Evolutionary conservation across 2,113 vertebrate species (phyloP).

Genomic region (Platycercus adscitus): DNA sequence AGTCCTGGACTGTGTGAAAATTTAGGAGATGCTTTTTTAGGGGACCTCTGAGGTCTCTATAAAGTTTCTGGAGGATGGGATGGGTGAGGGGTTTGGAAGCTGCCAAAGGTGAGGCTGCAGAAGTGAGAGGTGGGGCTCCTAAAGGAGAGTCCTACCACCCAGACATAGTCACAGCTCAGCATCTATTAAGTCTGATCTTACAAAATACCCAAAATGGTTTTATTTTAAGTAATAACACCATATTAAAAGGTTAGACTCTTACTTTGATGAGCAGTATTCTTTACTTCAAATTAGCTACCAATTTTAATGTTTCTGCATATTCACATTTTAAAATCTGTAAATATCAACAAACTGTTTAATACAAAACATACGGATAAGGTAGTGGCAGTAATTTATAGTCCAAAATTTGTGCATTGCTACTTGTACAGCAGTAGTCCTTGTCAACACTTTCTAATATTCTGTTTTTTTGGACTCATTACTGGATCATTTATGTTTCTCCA

Average conservation of each 20-base stretch:
- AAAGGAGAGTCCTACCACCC: neutral
- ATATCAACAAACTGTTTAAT: neutral
- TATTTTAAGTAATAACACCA: neutral
- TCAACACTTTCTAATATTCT: neutral
- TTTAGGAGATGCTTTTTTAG: neutral
- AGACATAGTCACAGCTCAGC: neutral
- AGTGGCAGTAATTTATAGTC: neutral
- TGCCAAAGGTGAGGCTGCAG: neutral
- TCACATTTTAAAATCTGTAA: neutral
- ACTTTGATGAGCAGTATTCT: neutral
- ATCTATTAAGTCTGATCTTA: neutral
- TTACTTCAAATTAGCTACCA: constrained; percentile 1
- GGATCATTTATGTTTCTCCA: neutral
- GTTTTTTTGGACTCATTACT: accelerated
- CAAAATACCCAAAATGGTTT: neutral
- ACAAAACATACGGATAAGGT: neutral
- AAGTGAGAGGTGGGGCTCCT: neutral
- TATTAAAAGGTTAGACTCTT: neutral
- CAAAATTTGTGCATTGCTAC: neutral
- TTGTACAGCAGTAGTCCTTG: neutral
- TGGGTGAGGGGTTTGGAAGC: neutral
- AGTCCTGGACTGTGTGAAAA: neutral
- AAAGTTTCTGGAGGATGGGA: neutral
- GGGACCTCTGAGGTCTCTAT: neutral
- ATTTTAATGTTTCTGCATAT: neutral